Conservation (phyloP, 1,140 invertebrate genomes). For the Trichogramma pretiosum region DNA sequence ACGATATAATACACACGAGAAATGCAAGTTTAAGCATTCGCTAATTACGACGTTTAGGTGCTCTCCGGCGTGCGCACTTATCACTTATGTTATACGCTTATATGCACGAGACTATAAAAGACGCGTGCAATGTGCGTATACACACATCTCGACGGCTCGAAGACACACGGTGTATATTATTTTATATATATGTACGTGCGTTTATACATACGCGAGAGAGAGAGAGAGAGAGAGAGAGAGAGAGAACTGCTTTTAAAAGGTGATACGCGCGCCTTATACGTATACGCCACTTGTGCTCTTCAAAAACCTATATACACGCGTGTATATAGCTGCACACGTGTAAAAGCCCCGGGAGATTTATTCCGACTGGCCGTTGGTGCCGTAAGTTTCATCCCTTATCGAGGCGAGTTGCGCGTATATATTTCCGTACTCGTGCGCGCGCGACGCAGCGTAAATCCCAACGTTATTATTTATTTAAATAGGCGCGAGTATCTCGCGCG, state of each 20-base stretch:
- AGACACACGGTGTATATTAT: too few relatives aligned
- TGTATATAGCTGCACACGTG: too few relatives aligned
- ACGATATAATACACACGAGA: too few relatives aligned
- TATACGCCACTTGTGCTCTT: background rate
- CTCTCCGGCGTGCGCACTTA: too few relatives aligned
- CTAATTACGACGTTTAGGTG: slow-evolving; percentile 5
- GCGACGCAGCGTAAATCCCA: background rate
- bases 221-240: too few relatives aligned
- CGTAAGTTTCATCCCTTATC: slow-evolving; percentile 17
- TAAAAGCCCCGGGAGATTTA: slow-evolving; percentile 11
- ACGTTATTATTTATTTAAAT: background rate
- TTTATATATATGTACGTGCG: too few relatives aligned
- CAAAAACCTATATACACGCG: background rate
- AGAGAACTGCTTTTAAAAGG: too few relatives aligned
- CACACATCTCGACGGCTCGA: too few relatives aligned
- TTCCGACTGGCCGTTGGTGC: slow-evolving; percentile 1
- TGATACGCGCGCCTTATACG: background rate
- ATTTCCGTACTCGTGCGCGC: background rate
- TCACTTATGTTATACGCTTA: too few relatives aligned
- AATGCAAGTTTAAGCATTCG: background rate
- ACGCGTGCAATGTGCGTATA: too few relatives aligned
- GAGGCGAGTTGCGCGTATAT: background rate
- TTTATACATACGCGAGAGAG: slow-evolving; percentile 2
- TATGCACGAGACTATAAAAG: too few relatives aligned
- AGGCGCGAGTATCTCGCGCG: background rate